Base-by-base conservation (phyloP, 2,888 invertebrate genomes). In the Pristionchus mayeri region DNA sequence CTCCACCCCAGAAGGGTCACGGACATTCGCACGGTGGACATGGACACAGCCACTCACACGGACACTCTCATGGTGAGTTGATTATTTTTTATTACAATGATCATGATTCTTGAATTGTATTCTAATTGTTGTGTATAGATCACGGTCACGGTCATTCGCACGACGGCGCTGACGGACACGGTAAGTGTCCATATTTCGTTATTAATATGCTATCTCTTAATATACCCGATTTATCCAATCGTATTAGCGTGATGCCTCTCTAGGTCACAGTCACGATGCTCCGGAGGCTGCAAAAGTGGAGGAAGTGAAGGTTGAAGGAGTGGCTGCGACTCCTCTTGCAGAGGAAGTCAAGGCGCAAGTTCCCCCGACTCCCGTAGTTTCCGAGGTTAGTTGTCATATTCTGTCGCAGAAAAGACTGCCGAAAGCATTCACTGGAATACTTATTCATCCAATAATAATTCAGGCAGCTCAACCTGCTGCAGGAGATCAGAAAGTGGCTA, bases 11-110 rank as follows among this genome's bases (percentile, higher is more conserved):
- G 48, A 78, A 84, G 48, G 88, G 87, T 50, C 88, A 88, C 54
- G 86, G 86, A 27, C 89, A 89, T 67, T 88, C 88, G 54, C 89
- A 89, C 52, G 86, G 88, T n/a, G 87, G 86, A 48, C 87, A 88
- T 79, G 86, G 86, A 27, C 88, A 87, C 78, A 85, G 84, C 52
- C 87, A 88, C 67, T 87, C 86, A n/a, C 88, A 88, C 37, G 88
- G 87, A 63, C 88, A 88, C 60, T 76, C 80, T 71, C 87, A 87
- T 78, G 78, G 52, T 48, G n/a, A 48, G 21, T 4, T 44, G n/a
- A 37, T 40, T 24, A 16, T 21, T 44, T 44, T 40, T n/a, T 21
- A 44, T 44, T 71, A 13, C 4, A 71, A 13, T n/a, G n/a, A n/a
- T n/a, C n/a, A n/a, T n/a, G n/a, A n/a, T n/a, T n/a, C n/a, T n/a